Percentiles rank a stretch among this genome's conserved stretches.
Evolutionary conservation across 1,140 invertebrate species (phyloP).

Genomic region (Scaptomyza hsui): DNA sequence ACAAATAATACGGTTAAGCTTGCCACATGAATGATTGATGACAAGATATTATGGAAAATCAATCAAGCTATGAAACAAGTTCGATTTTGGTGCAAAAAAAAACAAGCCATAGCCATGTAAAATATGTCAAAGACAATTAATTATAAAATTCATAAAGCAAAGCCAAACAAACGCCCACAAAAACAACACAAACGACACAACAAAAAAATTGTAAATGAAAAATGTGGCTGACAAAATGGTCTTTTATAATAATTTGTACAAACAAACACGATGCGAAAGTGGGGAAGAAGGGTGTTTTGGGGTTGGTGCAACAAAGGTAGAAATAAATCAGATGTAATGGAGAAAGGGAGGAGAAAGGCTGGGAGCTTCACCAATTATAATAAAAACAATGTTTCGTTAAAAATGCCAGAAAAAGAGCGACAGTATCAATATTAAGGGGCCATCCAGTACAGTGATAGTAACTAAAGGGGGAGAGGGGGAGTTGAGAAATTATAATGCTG

Average conservation of each 20-base stretch:
- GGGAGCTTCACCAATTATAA: conserved; percentile 58
- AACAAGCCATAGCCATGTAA: conserved; percentile 36
- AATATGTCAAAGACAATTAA: conserved; percentile 73
- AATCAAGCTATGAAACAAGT: conserved; percentile 60
- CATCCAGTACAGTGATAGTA: conserved; percentile 33
- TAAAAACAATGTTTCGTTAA: conserved; percentile 73
- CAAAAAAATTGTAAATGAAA: conserved; percentile 57
- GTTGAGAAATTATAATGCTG: conserved; percentile 65
- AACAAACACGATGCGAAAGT: conserved; percentile 40
- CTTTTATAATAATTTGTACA: conserved; percentile 76
- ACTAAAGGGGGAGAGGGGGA: conserved; percentile 28
- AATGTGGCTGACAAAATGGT: conserved; percentile 74
- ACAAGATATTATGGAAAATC: conserved; percentile 58
- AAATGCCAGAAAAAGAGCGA: conserved; percentile 45
- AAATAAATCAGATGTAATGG: conserved; percentile 41
- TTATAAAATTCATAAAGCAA: conserved; percentile 74
- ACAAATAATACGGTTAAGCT: neutral
- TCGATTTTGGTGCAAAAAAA: neutral
- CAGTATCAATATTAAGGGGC: conserved; percentile 4
- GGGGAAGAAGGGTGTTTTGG: neutral
- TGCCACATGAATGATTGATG: conserved; percentile 51
- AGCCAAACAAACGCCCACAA: conserved; percentile 49
- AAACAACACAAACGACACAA: conserved; percentile 29
- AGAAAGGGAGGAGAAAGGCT: conserved; percentile 16
- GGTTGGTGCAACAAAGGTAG: conserved; percentile 20